Evolutionary conservation across 1,140 invertebrate genomes (phyloP).

Genomic region (Rhyzopertha dominica): DNA sequence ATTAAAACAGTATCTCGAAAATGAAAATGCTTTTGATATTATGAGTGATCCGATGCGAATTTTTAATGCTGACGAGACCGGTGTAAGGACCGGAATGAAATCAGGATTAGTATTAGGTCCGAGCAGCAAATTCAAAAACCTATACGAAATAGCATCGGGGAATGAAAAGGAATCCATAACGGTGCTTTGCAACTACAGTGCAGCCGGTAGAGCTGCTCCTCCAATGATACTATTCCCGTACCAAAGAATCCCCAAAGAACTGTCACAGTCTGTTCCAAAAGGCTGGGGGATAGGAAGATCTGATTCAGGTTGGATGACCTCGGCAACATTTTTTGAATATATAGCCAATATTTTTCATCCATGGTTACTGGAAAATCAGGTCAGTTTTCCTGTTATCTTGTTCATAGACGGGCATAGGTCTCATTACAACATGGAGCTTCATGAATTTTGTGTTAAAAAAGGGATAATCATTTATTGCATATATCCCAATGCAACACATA

Average conservation of each 20-base stretch:
- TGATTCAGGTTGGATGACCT: slow-evolving; percentile 44
- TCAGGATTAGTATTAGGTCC: slow-evolving; percentile 25
- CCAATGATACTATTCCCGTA: slow-evolving; percentile 33
- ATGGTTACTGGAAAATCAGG: slow-evolving; percentile 31
- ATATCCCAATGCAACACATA: slow-evolving; percentile 43
- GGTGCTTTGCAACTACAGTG: slow-evolving; percentile 21
- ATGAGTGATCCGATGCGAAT: slow-evolving; percentile 35
- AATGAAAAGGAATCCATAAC: slow-evolving; percentile 26
- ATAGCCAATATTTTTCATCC: slow-evolving; percentile 40
- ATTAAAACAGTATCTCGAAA: slow-evolving; percentile 23
- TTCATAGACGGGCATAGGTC: slow-evolving; percentile 46
- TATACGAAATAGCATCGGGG: slow-evolving; percentile 24
- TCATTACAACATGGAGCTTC: slow-evolving; percentile 39
- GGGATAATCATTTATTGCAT: slow-evolving; percentile 38
- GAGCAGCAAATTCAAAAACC: slow-evolving; percentile 27
- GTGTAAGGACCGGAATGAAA: slow-evolving; percentile 36
- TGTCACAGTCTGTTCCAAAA: slow-evolving; percentile 32
- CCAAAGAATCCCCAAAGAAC: slow-evolving; percentile 25
- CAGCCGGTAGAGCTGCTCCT: slow-evolving; percentile 39
- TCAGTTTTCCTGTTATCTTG: slow-evolving; percentile 37
- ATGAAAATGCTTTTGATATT: slow-evolving; percentile 16
- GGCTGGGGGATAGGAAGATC: slow-evolving; percentile 40
- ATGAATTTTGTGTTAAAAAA: slow-evolving; percentile 40
- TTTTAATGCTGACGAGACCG: slow-evolving; percentile 43
- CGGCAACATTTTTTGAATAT: slow-evolving; percentile 42